Conservation (phyloP, 2,888 invertebrate genomes). For the Drosophila subquinaria region DNA sequence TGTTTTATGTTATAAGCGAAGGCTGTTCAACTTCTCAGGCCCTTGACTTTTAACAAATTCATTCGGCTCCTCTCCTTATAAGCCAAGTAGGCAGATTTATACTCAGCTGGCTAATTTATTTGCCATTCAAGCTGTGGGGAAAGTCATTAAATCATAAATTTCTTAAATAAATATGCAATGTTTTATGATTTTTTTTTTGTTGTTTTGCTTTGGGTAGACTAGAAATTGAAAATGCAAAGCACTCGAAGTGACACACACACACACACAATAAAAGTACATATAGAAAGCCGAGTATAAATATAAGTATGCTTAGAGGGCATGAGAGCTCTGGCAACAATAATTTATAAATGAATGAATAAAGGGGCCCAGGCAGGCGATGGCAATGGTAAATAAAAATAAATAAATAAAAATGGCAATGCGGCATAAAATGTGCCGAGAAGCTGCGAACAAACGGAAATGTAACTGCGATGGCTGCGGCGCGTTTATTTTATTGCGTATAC, state of each 20-base stretch:
- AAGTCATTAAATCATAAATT: conserved; percentile 69
- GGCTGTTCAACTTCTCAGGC: conserved; percentile 34
- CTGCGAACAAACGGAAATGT: conserved; percentile 68
- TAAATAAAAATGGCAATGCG: conserved; percentile 82
- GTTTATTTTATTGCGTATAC: conserved; percentile 80
- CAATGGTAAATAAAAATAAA: conserved; percentile 76
- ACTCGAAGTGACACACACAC: conserved; percentile 59
- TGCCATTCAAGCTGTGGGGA: conserved; percentile 19
- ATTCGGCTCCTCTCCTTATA: conserved; percentile 8
- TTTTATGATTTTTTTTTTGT: conserved; percentile 15
- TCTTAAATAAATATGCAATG: conserved; percentile 62
- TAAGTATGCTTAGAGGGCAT: conserved; percentile 56
- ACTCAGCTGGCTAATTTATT: conserved; percentile 44
- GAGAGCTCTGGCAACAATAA: conserved; percentile 72
- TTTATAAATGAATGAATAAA: conserved; percentile 79
- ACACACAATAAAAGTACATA: conserved; percentile 13
- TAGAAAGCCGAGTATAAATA: conserved; percentile 27
- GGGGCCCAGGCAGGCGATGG: conserved; percentile 58
- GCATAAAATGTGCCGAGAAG: conserved; percentile 71
- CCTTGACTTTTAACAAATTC: conserved; percentile 40
- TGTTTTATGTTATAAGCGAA: conserved; percentile 34
- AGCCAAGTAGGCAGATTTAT: conserved; percentile 27
- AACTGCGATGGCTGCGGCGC: conserved; percentile 63
- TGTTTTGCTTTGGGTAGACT: conserved; percentile 4
- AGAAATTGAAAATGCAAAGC: conserved; percentile 69